Conservation (phyloP, 2,797 vertebrate genomes). For the Vespertilio murinus region DNA sequence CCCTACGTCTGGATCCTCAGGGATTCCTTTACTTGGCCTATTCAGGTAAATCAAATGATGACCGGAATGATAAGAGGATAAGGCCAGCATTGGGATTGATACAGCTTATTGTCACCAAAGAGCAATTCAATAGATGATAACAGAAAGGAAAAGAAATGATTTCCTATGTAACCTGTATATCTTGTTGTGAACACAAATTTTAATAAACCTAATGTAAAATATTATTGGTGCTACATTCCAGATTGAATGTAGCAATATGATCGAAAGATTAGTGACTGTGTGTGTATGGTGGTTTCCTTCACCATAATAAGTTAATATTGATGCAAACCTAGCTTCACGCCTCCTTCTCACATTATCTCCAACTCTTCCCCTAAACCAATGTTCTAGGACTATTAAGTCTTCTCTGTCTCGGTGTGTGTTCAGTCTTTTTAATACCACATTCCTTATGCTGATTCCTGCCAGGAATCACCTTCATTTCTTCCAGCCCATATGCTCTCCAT, state of each 20-base stretch:
- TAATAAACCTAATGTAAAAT: background rate
- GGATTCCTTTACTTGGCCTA: background rate
- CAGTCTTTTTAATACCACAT: background rate
- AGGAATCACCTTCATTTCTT: background rate
- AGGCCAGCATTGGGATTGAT: background rate
- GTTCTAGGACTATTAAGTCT: background rate
- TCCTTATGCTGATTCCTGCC: background rate
- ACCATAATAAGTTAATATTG: background rate
- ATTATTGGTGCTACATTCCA: background rate
- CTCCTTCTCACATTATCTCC: background rate
- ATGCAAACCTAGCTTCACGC: background rate
- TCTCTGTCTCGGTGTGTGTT: background rate
- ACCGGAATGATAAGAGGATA: background rate
- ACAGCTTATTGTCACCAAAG: background rate
- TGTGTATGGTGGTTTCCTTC: background rate
- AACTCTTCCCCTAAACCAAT: background rate
- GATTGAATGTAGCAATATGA: background rate
- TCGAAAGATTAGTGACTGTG: background rate
- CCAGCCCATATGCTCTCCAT: background rate
- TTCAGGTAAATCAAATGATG: background rate
- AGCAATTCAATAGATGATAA: background rate
- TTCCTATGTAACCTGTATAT: slow-evolving; percentile 1
- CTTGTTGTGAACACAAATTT: background rate
- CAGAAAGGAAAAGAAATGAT: background rate
- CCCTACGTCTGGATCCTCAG: background rate